A percentile compares a stretch with the other conserved stretches of the same genome.
Conservation (phyloP, 2,113 vertebrate species). For the Nettapus auritus region DNA sequence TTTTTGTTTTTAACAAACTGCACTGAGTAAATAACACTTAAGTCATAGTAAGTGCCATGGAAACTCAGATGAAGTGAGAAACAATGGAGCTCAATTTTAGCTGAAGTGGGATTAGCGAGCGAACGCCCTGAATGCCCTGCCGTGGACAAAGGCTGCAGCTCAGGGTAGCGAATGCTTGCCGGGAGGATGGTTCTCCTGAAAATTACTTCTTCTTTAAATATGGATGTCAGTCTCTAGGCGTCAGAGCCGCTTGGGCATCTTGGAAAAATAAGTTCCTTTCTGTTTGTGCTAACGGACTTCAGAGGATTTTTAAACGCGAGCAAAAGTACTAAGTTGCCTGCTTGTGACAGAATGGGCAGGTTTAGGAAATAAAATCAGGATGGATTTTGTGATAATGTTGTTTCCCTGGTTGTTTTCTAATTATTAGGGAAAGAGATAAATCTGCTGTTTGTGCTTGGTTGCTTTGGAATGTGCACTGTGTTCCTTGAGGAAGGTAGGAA, state of each 20-base stretch:
- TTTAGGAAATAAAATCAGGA: not conserved
- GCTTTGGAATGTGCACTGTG: constrained; percentile 67
- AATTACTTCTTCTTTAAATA: not conserved
- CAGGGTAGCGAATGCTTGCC: not conserved
- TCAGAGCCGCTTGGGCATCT: not conserved
- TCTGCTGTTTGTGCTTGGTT: constrained; percentile 63
- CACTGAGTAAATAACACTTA: constrained; percentile 57
- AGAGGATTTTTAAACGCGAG: not conserved
- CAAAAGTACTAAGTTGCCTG: rapidly evolving
- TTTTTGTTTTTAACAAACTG: constrained; percentile 18
- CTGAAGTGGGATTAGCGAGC: constrained; percentile 54
- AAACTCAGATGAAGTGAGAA: constrained; percentile 57
- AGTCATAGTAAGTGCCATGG: constrained; percentile 40
- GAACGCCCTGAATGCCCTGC: constrained; percentile 1
- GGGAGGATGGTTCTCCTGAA: not conserved
- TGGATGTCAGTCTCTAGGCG: not conserved
- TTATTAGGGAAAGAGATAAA: constrained; percentile 28
- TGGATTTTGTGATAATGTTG: constrained; percentile 43
- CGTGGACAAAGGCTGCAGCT: not conserved
- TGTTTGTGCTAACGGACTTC: not conserved
- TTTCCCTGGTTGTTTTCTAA: constrained; percentile 9
- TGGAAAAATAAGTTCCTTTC: not conserved
- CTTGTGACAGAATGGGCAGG: not conserved
- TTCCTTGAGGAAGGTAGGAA: constrained; percentile 65
- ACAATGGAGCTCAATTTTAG: constrained; percentile 54